Evolutionary conservation across 2,113 vertebrate genomes (phyloP).

Genomic region (Silurus meridionalis): DNA sequence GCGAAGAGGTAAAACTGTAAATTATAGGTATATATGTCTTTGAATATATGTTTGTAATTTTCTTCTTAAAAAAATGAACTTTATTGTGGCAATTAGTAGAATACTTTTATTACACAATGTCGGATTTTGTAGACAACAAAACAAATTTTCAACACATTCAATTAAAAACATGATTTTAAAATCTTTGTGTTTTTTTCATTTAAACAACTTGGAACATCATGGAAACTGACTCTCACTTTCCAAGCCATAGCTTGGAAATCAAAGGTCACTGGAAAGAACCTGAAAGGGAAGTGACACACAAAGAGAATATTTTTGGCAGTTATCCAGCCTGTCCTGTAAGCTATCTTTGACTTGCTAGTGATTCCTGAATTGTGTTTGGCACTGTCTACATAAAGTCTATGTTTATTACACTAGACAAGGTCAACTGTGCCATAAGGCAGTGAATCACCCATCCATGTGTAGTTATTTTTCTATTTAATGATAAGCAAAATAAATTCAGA

Average conservation of each 20-base stretch:
- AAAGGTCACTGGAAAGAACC: constrained; percentile 6
- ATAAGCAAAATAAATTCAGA: background rate
- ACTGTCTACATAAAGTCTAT: background rate
- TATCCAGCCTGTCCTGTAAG: background rate
- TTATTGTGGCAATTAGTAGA: background rate
- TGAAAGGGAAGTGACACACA: constrained; percentile 9
- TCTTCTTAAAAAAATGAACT: background rate
- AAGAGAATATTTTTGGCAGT: background rate
- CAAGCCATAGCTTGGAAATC: background rate
- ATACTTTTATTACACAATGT: background rate
- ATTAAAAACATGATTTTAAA: background rate
- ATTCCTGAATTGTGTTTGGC: background rate
- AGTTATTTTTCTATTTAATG: background rate
- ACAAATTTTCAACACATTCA: background rate
- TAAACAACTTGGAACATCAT: background rate
- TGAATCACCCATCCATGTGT: background rate
- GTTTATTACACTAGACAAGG: background rate
- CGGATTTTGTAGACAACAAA: too few species aligned
- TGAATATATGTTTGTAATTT: background rate
- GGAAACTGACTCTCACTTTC: background rate
- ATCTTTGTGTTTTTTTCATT: background rate
- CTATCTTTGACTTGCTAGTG: background rate
- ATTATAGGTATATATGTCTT: background rate
- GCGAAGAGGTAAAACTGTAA: background rate
- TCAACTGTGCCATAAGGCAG: background rate